A percentile compares a stretch with the other conserved stretches of the same genome.
Evolutionary conservation across 2,888 invertebrate species (phyloP).

Genomic region (Tetragnatha montana): DNA sequence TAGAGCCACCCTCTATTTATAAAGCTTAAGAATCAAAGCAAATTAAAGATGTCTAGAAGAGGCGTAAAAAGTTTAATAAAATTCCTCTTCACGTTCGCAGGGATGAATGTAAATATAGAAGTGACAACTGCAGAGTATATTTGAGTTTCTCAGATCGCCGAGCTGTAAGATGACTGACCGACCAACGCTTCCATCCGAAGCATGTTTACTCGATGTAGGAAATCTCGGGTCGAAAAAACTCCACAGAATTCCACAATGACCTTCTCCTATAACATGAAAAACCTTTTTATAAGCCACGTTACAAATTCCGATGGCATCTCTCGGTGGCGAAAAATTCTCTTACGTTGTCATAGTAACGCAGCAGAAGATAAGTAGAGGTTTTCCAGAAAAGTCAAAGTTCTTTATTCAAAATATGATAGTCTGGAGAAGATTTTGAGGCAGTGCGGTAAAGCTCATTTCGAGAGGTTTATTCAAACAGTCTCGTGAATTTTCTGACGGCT

Average conservation of each 20-base stretch:
- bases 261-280: slow-evolving; percentile 51
- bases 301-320: slow-evolving; percentile 59
- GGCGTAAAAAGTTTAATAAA: slow-evolving; percentile 14
- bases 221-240: slow-evolving; percentile 26
- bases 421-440: slow-evolving; percentile 4
- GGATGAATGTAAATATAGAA: slow-evolving; percentile 20
- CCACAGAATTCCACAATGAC: slow-evolving; percentile 48
- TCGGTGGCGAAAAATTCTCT: slow-evolving; percentile 24
- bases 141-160: slow-evolving; percentile 30
- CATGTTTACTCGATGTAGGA: slow-evolving; percentile 36
- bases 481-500: slow-evolving; percentile 20
- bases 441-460: slow-evolving; percentile 34
- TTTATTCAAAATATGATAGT: slow-evolving; percentile 61
- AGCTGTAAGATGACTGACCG: slow-evolving; percentile 3
- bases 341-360: slow-evolving; percentile 46
- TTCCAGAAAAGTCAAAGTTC: slow-evolving; percentile 41
- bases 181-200: slow-evolving; percentile 7
- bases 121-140: slow-evolving; percentile 3
- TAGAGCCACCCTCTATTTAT: neutral
- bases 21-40: neutral
- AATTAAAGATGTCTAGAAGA: slow-evolving; percentile 20
- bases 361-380: slow-evolving; percentile 43
- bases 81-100: slow-evolving; percentile 11
- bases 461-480: slow-evolving; percentile 51
- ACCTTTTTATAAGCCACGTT: slow-evolving; percentile 59